phyloP scores from a whole-genome alignment of 2,797 vertebrate genomes.

The Hemibagrus guttatus region DNA sequence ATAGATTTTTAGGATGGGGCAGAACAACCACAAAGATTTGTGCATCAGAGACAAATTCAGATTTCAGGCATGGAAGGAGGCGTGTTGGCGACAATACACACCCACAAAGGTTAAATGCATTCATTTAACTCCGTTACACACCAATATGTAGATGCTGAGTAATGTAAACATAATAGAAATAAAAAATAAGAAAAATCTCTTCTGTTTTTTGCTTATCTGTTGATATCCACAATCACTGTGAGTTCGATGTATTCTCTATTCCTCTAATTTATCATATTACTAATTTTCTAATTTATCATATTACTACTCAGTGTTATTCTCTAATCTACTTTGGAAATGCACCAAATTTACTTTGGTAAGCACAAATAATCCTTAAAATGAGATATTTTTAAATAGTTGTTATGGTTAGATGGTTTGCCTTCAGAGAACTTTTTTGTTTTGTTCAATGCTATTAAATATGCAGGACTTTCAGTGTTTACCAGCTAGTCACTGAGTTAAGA shows the following conservation, averaged over 20 bases:
- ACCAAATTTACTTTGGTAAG: not conserved
- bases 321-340: not conserved
- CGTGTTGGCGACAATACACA: not conserved
- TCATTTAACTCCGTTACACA: not conserved
- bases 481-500: not conserved
- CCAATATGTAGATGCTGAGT: not conserved
- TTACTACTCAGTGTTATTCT: not conserved
- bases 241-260: not conserved
- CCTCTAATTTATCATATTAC: no score
- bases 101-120: not conserved
- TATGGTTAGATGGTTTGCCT: not conserved
- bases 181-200: not conserved
- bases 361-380: not conserved
- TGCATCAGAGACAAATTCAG: not conserved
- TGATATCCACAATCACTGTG: not conserved
- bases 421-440: not conserved
- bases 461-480: not conserved
- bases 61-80: constrained; percentile 6
- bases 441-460: not conserved
- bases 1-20: constrained; percentile 55
- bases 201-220: not conserved
- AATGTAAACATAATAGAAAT: not conserved
- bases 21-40: constrained; percentile 43
- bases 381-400: not conserved
- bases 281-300: not conserved